Percentiles rank a stretch among this genome's conserved stretches.
Conservation (phyloP, 2,888 invertebrate species). For the Chymomyza procnemis region DNA sequence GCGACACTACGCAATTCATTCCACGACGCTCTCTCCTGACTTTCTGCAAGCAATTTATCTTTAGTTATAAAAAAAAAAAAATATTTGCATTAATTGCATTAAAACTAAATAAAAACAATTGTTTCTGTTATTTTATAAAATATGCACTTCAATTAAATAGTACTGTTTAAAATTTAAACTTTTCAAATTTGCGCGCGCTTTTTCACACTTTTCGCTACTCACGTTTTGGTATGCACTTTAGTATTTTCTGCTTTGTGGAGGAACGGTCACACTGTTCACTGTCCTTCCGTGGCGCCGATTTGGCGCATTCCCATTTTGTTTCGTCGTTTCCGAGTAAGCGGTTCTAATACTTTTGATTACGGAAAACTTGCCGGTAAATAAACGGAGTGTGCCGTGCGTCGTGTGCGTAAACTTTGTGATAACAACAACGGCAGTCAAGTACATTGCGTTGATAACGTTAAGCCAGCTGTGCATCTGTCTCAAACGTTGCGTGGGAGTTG, state of each 20-base stretch:
- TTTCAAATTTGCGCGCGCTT: background rate
- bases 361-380: background rate
- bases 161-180: background rate
- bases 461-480: background rate
- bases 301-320: background rate
- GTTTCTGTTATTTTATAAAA: too few species aligned
- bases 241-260: background rate
- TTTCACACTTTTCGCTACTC: background rate
- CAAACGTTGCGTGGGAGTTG: conserved; percentile 18
- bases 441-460: conserved; percentile 39
- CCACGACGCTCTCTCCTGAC: too few species aligned
- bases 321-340: background rate
- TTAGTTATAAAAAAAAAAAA: too few species aligned
- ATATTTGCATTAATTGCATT: too few species aligned
- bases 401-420: conserved; percentile 24
- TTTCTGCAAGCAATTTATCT: too few species aligned
- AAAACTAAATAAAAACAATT: too few species aligned
- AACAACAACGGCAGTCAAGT: conserved; percentile 20
- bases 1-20: too few species aligned
- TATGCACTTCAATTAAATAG: too few species aligned
- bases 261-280: background rate
- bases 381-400: background rate
- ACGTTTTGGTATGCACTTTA: background rate
- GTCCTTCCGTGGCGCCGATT: background rate
- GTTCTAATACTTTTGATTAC: background rate